These are phyloP conservation scores for Trigoniulus corallinus DNA, from an alignment of 1,140 invertebrate species.

Conservation along the genomic window DNA sequence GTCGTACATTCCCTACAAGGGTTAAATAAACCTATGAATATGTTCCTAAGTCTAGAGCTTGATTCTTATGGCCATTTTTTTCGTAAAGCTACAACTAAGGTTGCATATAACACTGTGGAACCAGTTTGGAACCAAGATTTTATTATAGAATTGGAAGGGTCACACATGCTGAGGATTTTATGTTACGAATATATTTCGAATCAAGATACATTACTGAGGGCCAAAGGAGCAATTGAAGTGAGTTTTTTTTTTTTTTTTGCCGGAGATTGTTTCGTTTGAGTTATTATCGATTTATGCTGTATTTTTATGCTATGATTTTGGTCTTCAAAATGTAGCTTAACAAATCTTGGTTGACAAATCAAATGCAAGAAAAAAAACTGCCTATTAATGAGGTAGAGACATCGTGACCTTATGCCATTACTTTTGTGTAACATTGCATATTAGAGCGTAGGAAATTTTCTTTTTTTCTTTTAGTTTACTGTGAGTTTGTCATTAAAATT, in stretches of 20 bases:
- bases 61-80: constrained; percentile 92
- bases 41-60: constrained; percentile 75
- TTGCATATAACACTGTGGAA: constrained; percentile 39
- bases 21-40: constrained; percentile 53
- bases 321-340: no score
- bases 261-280: neutral
- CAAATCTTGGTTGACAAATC: constrained; percentile 39
- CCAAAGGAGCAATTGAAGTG: constrained; percentile 24
- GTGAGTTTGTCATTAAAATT: constrained; percentile 49
- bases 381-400: constrained; percentile 29
- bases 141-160: constrained; percentile 77
- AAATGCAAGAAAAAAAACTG: constrained; percentile 38
- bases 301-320: no score
- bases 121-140: constrained; percentile 66
- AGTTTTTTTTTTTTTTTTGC: no score
- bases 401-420: no score
- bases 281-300: neutral
- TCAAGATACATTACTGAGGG: constrained; percentile 29
- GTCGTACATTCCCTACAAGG: constrained; percentile 58
- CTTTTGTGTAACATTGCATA: neutral
- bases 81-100: constrained; percentile 67
- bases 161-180: constrained; percentile 70
- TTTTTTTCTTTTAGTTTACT: constrained; percentile 19
- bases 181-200: constrained; percentile 57
- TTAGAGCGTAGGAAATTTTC: neutral